Evolutionary conservation across 2,797 vertebrate species (phyloP), one percentile per base, ranked within the genome.

Genomic region (Muscicapa comitata): DNA sequence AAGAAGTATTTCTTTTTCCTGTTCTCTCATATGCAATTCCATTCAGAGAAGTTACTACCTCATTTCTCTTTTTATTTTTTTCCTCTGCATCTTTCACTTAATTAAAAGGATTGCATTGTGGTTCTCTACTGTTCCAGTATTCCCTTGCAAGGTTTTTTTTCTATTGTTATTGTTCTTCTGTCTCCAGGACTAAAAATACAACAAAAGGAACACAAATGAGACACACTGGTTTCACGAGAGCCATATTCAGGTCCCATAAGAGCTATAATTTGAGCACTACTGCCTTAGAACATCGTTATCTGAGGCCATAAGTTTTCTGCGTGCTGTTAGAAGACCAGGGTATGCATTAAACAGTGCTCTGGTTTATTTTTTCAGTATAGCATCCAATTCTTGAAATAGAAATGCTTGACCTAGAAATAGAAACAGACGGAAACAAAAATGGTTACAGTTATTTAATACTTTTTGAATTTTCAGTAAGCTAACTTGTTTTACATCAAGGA

Each of bases 141-240:
- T 95, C 31, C n/a, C 65, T 67, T 77, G 21, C 45, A 35, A 23
- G 14, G 9, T 15, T 33, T n/a, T 54, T 54, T 54, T 24, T 24
- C 33, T 70, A 29, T 43, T 86, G 11, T 74, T 55, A 63, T 51
- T 61, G 42, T 91, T 82, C 11, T 80, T 83, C 70, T 88, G 18
- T 51, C 33, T 90, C 13, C n/a, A 53, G 29, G 50, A 83, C 42
- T 88, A 65, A 86, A 51, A 80, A 86, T 29, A 57, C 65, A 90
- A 59, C 28, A 61, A 67, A 88, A 91, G 24, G 19, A 86, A 94
- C 79, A 86, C 38, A 90, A 94, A 92, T 17, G 61, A 95, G 68
- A 92, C 35, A 59, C 28, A 35, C 33, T 8, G 42, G 58, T 86
- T 80, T 73, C 88, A 57, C 65, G 50, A 93, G 45, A 94, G 42